Conservation (phyloP, 2,113 vertebrate genomes). For the Chlorodrepanis virens region DNA sequence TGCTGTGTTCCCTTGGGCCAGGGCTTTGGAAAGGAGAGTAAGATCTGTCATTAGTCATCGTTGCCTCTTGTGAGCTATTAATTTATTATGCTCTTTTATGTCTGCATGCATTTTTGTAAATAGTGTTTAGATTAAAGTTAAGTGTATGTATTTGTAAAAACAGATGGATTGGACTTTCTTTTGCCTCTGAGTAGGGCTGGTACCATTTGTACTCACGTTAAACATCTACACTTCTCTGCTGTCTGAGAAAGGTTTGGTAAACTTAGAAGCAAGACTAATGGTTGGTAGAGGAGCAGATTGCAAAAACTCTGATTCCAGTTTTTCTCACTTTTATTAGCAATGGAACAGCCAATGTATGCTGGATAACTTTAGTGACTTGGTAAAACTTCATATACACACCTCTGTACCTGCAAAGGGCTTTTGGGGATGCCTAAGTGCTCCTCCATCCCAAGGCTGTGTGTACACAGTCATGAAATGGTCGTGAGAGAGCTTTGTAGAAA, state of each 20-base stretch:
- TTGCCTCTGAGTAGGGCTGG: background rate
- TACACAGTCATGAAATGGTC: background rate
- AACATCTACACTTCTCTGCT: background rate
- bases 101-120: conserved; percentile 33
- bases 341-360: background rate
- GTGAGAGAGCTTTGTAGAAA: background rate
- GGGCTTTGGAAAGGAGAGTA: conserved; percentile 9
- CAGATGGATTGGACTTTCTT: conserved; percentile 17
- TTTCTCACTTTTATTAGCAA: background rate
- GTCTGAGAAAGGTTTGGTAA: background rate
- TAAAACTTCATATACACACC: background rate
- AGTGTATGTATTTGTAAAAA: conserved; percentile 40
- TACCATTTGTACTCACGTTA: background rate
- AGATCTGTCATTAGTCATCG: conserved; percentile 19
- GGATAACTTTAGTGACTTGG: background rate
- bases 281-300: background rate
- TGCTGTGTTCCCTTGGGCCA: background rate
- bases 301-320: background rate
- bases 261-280: background rate
- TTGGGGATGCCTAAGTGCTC: background rate
- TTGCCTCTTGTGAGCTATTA: conserved; percentile 21
- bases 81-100: conserved; percentile 45
- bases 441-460: background rate
- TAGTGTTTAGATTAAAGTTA: conserved; percentile 52
- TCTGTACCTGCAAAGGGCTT: background rate